Evolutionary conservation across 2,797 vertebrate genomes (phyloP).

Genomic region (Cheirogaleus major): DNA sequence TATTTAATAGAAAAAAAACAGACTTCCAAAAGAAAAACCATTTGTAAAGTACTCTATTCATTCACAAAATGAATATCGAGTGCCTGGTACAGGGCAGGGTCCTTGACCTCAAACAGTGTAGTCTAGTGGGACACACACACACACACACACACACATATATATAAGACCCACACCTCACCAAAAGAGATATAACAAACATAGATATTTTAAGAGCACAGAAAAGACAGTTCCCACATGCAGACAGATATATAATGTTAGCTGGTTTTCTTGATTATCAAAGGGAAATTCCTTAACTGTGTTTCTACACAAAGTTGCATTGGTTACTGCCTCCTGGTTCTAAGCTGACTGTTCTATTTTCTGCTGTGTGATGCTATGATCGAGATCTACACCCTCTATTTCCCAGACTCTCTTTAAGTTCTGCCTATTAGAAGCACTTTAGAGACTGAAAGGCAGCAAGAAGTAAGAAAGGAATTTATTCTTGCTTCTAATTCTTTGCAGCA

Average conservation of each 20-base stretch:
- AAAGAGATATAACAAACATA: neutral
- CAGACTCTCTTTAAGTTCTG: neutral
- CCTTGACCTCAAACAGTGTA: neutral
- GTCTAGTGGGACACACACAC: neutral
- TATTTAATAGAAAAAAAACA: neutral
- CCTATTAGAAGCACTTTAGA: neutral
- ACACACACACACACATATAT: neutral
- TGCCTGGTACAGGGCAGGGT: neutral
- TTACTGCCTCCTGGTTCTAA: neutral
- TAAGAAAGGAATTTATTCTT: conserved; percentile 11
- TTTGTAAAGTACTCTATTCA: neutral
- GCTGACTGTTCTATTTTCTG: neutral
- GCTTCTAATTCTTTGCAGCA: neutral
- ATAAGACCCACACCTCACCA: neutral
- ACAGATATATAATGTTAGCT: neutral
- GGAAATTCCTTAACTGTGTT: neutral
- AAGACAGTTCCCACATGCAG: neutral
- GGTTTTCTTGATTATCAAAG: neutral
- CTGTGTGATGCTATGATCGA: neutral
- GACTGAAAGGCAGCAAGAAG: neutral
- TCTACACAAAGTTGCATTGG: neutral
- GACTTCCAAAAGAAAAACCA: neutral
- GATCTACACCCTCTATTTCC: neutral
- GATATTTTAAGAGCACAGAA: neutral
- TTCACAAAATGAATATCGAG: conserved; percentile 28